A percentile compares a stretch with the other conserved stretches of the same genome.
These are phyloP conservation scores for Drosophila micromelanica DNA, from an alignment of 1,140 invertebrate species.

Conservation along the genomic window DNA sequence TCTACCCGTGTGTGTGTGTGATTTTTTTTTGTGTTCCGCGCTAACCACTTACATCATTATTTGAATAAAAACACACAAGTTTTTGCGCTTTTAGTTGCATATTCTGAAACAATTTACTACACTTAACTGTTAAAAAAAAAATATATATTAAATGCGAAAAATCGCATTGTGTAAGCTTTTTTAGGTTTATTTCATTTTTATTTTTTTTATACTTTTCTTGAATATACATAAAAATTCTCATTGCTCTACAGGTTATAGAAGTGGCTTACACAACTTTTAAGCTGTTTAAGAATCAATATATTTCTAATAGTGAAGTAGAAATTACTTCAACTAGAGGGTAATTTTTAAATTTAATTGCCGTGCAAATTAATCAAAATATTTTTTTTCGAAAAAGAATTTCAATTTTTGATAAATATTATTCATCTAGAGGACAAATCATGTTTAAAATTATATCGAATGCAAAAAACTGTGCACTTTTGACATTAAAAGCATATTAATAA, in stretches of 20 bases:
- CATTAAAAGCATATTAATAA: no score
- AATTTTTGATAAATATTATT: no score
- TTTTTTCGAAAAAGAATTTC: no score
- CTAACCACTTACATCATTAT: constrained; percentile 30
- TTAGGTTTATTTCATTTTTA: constrained; percentile 24
- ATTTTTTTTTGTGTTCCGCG: constrained; percentile 4
- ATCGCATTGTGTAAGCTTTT: constrained; percentile 23
- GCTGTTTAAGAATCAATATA: no score
- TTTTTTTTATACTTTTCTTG: constrained; percentile 32
- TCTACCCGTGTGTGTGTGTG: neutral
- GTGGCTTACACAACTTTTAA: neutral
- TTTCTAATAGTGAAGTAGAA: no score
- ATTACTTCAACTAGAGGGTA: no score
- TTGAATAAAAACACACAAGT: constrained; percentile 21
- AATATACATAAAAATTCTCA: constrained; percentile 61
- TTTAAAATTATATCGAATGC: no score
- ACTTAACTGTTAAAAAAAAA: constrained; percentile 19
- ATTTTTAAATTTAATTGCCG: no score
- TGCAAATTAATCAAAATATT: no score
- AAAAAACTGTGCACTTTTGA: no score
- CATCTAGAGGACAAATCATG: no score
- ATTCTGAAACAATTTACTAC: constrained; percentile 27
- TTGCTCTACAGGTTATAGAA: constrained; percentile 26
- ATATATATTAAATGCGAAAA: neutral
- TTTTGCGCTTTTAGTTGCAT: constrained; percentile 10